Evolutionary conservation across 2,113 vertebrate genomes (phyloP).

Genomic region (Paracanthobrama guichenoti): DNA sequence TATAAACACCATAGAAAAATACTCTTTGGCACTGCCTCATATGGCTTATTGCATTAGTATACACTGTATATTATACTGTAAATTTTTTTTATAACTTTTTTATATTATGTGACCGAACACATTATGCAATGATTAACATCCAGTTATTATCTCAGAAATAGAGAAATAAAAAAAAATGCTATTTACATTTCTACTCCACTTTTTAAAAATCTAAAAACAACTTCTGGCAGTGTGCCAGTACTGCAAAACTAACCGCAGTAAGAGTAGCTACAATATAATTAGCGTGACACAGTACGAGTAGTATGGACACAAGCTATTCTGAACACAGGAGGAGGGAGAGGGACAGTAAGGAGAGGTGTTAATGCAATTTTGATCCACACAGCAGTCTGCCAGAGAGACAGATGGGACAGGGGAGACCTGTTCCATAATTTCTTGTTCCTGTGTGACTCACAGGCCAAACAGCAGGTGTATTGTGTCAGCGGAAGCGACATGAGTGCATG

Average conservation of each 20-base stretch:
- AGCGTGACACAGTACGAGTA: neutral
- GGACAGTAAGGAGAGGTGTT: constrained; percentile 21
- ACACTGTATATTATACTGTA: too few species aligned
- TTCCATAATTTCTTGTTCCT: neutral
- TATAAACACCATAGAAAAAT: too few species aligned
- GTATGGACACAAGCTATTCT: constrained; percentile 11
- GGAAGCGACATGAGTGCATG: neutral
- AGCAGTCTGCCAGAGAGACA: constrained; percentile 30
- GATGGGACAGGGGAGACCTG: constrained; percentile 38
- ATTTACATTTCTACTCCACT: too few species aligned
- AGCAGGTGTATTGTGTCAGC: constrained; percentile 31
- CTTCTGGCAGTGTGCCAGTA: neutral
- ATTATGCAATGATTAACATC: neutral
- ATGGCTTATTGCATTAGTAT: too few species aligned
- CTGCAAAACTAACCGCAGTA: neutral
- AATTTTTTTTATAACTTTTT: too few species aligned
- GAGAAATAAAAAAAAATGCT: too few species aligned
- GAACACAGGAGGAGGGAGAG: neutral
- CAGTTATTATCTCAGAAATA: neutral
- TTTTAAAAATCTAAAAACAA: neutral
- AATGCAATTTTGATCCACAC: constrained; percentile 37
- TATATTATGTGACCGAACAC: neutral
- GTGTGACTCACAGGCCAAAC: constrained; percentile 37
- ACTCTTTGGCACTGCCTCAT: too few species aligned
- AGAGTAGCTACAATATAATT: neutral